A percentile compares a stretch with the other conserved stretches of the same genome.
phyloP scores from a whole-genome alignment of 2,113 vertebrate genomes.

The Zapornia atra region DNA sequence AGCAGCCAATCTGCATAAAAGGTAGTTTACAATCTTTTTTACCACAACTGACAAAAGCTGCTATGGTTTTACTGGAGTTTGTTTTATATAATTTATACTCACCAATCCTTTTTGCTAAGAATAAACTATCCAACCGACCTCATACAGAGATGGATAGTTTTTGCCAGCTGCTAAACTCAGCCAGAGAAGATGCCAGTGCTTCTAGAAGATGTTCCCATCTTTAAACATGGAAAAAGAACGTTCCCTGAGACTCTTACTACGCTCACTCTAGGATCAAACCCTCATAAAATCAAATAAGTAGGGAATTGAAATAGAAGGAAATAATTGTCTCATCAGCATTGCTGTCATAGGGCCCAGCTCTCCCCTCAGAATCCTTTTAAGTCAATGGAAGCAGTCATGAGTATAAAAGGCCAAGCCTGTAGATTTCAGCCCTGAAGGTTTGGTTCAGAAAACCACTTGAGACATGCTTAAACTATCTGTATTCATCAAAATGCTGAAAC shows the following conservation, averaged over 20 bases:
- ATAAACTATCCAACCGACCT: background rate
- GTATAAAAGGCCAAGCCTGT: background rate
- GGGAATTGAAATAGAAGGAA: background rate
- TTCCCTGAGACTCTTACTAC: background rate
- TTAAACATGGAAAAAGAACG: background rate
- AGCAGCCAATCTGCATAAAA: constrained; percentile 89
- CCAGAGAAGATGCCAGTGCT: background rate
- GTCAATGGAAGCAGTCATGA: background rate
- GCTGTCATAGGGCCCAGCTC: background rate
- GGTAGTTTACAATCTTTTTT: constrained; percentile 73
- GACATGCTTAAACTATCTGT: background rate
- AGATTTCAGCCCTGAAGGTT: background rate
- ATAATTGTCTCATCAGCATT: background rate
- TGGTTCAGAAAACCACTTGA: background rate
- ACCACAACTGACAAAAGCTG: background rate
- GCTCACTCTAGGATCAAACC: background rate
- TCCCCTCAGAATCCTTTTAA: background rate
- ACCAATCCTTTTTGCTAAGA: background rate
- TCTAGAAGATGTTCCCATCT: background rate
- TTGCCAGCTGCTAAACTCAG: background rate
- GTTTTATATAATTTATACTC: background rate
- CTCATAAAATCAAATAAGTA: background rate
- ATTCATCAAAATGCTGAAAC: background rate
- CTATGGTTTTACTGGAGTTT: background rate
- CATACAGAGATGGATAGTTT: background rate